phyloP scores from a whole-genome alignment of 2,888 invertebrate species.

The Epirrita christyi region DNA sequence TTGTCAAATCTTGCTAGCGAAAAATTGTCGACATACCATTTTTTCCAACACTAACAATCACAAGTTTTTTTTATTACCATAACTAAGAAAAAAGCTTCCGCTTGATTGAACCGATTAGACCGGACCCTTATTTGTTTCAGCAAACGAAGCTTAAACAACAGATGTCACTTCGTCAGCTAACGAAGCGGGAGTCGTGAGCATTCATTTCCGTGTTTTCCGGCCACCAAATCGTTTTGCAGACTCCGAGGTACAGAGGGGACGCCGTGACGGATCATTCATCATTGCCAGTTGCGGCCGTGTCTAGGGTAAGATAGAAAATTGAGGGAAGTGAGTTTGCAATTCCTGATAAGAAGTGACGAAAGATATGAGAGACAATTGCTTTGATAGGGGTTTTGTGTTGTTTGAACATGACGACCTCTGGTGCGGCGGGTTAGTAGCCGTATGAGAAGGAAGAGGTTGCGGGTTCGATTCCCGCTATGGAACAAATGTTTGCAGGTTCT shows the following conservation, averaged over 20 bases:
- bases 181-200: slow-evolving; percentile 54
- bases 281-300: slow-evolving; percentile 29
- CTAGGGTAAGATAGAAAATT: background rate
- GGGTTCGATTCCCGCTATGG: too few relatives aligned
- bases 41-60: too few relatives aligned
- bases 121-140: too few relatives aligned
- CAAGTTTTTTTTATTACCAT: too few relatives aligned
- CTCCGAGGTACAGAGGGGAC: slow-evolving; percentile 29
- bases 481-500: too few relatives aligned
- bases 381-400: background rate
- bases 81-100: too few relatives aligned
- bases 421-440: too few relatives aligned
- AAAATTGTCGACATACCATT: too few relatives aligned
- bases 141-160: slow-evolving; percentile 1
- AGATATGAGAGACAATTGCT: background rate
- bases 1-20: too few relatives aligned
- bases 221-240: slow-evolving; percentile 47
- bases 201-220: slow-evolving; percentile 55
- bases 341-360: slow-evolving; percentile 20
- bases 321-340: slow-evolving; percentile 13
- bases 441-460: too few relatives aligned
- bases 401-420: background rate
- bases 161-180: slow-evolving; percentile 37
- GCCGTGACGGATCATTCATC: slow-evolving; percentile 50
- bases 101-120: too few relatives aligned